Evolutionary conservation across 2,888 invertebrate species (phyloP).

Genomic region (Uropetala carovei): DNA sequence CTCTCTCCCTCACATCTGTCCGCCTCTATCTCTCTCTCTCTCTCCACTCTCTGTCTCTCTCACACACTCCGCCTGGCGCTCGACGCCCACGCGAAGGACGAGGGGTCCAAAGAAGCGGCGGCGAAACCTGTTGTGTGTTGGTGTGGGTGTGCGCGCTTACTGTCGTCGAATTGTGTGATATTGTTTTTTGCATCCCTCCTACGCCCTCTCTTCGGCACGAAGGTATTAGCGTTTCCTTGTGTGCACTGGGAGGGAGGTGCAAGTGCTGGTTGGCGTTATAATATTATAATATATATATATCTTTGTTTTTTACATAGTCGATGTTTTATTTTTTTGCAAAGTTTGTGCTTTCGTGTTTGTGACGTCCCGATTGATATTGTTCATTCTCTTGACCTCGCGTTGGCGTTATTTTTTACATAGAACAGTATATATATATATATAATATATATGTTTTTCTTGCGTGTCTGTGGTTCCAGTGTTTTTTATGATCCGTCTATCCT

Average conservation of each 20-base stretch:
- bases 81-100: slow-evolving; percentile 22
- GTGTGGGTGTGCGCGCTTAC: slow-evolving; percentile 39
- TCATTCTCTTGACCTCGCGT: slow-evolving; percentile 16
- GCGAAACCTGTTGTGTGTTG: slow-evolving; percentile 58
- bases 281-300: slow-evolving; percentile 31
- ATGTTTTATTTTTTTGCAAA: slow-evolving; percentile 54
- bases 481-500: not conserved
- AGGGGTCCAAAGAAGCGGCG: slow-evolving; percentile 34
- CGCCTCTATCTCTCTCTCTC: slow-evolving; percentile 22
- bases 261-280: slow-evolving; percentile 55
- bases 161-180: slow-evolving; percentile 46
- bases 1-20: not conserved
- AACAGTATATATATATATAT: not conserved
- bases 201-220: slow-evolving; percentile 25
- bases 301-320: slow-evolving; percentile 38
- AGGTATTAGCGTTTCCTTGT: slow-evolving; percentile 46
- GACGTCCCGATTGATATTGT: slow-evolving; percentile 41
- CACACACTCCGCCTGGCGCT: not conserved
- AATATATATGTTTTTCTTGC: not conserved
- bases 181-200: slow-evolving; percentile 45
- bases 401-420: slow-evolving; percentile 20
- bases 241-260: slow-evolving; percentile 46
- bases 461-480: slow-evolving; percentile 37
- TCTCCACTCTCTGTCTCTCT: not conserved
- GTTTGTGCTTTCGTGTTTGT: slow-evolving; percentile 60